These are phyloP conservation scores for Tinamus major DNA, from an alignment of 2,797 vertebrate genomes.

Conservation along the genomic window DNA sequence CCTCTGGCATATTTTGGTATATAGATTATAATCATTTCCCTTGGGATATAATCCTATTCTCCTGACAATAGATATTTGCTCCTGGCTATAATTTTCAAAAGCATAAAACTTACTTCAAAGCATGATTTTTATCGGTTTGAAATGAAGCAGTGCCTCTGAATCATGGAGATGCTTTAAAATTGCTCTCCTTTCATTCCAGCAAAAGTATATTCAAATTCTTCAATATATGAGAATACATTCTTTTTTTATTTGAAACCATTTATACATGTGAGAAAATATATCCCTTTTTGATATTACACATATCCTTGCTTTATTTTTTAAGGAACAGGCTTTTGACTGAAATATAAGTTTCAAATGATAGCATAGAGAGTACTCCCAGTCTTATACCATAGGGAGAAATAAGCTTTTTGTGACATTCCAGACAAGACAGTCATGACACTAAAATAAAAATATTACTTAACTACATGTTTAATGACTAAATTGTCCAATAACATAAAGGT, in stretches of 20 bases:
- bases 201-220: background rate
- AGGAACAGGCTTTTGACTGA: background rate
- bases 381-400: background rate
- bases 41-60: constrained; percentile 5
- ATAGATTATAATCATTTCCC: constrained; percentile 7
- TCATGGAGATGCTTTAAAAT: constrained; percentile 8
- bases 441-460: background rate
- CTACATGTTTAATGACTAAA: background rate
- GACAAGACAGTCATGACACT: background rate
- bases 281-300: background rate
- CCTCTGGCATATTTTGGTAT: background rate
- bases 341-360: background rate
- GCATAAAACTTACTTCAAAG: constrained; percentile 30
- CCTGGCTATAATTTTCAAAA: constrained; percentile 33
- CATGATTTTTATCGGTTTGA: constrained; percentile 30
- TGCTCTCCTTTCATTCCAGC: background rate
- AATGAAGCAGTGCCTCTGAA: background rate
- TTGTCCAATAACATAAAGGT: background rate
- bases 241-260: background rate
- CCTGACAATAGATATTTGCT: constrained; percentile 19
- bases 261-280: background rate
- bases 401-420: background rate
- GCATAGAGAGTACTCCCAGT: background rate
- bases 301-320: background rate
- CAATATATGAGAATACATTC: background rate